Evolutionary conservation across 2,888 invertebrate species (phyloP).

Genomic region (Stenotaenia linearis): DNA sequence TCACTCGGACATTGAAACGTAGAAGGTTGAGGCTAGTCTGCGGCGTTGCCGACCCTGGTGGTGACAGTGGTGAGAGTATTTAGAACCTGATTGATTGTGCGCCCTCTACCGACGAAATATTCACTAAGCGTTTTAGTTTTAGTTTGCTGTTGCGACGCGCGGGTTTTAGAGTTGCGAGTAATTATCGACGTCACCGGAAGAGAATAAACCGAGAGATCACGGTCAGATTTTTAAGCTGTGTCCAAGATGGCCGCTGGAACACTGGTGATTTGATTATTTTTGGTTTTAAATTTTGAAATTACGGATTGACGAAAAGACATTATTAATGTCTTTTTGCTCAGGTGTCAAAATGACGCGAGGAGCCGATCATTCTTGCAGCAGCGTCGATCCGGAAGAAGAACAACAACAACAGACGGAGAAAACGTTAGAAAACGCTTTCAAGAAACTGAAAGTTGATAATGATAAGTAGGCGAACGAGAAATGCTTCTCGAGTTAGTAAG

Average conservation of each 20-base stretch:
- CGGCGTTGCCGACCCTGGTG: too few relatives aligned
- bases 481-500: not conserved
- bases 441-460: constrained; percentile 32
- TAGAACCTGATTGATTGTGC: too few relatives aligned
- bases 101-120: too few relatives aligned
- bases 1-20: constrained; percentile 22
- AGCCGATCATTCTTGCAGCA: not conserved
- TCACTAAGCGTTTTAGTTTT: too few relatives aligned
- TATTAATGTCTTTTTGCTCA: not conserved
- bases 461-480: not conserved
- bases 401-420: not conserved
- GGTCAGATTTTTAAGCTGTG: too few relatives aligned
- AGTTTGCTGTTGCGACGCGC: too few relatives aligned
- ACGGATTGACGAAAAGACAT: not conserved
- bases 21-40: too few relatives aligned
- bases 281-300: not conserved
- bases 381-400: not conserved
- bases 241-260: not conserved
- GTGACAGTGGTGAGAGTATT: too few relatives aligned
- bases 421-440: constrained; percentile 30
- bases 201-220: too few relatives aligned
- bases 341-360: not conserved
- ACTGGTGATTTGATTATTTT: not conserved
- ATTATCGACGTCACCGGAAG: constrained; percentile 38
- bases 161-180: too few relatives aligned